phyloP scores from a whole-genome alignment of 2,797 vertebrate genomes.

The Neosilurus mollespiculum region DNA sequence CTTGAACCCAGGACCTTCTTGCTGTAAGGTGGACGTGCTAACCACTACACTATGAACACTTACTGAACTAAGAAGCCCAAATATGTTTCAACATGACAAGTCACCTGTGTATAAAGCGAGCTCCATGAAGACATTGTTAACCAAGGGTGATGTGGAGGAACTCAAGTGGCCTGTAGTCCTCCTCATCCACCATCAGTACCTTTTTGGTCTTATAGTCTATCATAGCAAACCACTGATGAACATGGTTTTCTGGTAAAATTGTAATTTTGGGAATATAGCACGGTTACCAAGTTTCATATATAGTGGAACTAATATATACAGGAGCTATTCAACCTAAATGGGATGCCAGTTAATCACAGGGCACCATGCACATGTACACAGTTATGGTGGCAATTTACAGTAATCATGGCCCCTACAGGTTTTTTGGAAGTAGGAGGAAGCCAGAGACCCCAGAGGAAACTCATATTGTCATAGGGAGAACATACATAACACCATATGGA shows the following conservation, averaged over 20 bases:
- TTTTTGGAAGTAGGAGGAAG: neutral
- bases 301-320: neutral
- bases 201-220: too few relatives aligned
- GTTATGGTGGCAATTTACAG: neutral
- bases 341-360: neutral
- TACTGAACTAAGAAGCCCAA: too few relatives aligned
- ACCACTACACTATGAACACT: too few relatives aligned
- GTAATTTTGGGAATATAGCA: neutral
- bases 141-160: too few relatives aligned
- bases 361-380: neutral
- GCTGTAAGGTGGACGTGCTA: too few relatives aligned
- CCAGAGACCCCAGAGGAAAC: neutral
- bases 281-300: too few relatives aligned
- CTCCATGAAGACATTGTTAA: too few relatives aligned
- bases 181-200: too few relatives aligned
- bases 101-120: too few relatives aligned
- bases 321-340: neutral
- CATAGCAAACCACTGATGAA: neutral
- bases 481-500: neutral
- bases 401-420: neutral
- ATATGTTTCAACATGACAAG: too few relatives aligned
- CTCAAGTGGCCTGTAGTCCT: too few relatives aligned
- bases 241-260: neutral
- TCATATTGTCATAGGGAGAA: neutral
- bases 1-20: too few relatives aligned